phyloP scores from a whole-genome alignment of 2,113 vertebrate genomes.

The Carassius carassius region DNA sequence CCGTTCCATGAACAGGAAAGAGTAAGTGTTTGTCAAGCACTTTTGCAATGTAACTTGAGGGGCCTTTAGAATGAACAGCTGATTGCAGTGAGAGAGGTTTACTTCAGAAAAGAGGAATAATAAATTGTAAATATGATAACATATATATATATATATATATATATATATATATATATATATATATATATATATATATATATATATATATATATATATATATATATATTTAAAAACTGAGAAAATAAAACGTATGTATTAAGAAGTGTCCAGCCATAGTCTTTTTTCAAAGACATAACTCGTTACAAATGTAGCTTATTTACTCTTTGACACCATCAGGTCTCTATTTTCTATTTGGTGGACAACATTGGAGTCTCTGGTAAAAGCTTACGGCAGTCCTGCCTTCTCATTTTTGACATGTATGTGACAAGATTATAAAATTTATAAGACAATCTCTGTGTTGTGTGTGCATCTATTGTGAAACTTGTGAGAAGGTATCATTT shows the following conservation, averaged over 20 bases:
- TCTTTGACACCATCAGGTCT: background rate
- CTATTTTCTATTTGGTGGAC: background rate
- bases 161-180: conserved; percentile 17
- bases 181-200: no score
- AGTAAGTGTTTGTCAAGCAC: conserved; percentile 67
- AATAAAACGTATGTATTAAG: conserved; percentile 59
- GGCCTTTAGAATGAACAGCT: conserved; percentile 77
- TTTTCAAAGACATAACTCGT: no score
- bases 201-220: no score
- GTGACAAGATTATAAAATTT: background rate
- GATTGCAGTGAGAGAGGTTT: conserved; percentile 76
- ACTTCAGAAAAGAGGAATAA: conserved; percentile 73
- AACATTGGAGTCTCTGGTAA: background rate
- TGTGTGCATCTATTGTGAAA: background rate
- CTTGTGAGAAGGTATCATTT: background rate
- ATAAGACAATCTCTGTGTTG: background rate
- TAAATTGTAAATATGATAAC: conserved; percentile 79
- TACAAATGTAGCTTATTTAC: background rate
- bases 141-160: conserved; percentile 69
- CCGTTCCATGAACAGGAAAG: conserved; percentile 45
- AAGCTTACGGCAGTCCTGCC: background rate
- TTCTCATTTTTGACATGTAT: background rate
- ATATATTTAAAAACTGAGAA: conserved; percentile 31
- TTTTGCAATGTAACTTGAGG: conserved; percentile 69
- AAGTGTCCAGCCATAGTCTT: conserved; percentile 44